Conservation (phyloP, 2,113 vertebrate species). For the Spermophilus dauricus region DNA sequence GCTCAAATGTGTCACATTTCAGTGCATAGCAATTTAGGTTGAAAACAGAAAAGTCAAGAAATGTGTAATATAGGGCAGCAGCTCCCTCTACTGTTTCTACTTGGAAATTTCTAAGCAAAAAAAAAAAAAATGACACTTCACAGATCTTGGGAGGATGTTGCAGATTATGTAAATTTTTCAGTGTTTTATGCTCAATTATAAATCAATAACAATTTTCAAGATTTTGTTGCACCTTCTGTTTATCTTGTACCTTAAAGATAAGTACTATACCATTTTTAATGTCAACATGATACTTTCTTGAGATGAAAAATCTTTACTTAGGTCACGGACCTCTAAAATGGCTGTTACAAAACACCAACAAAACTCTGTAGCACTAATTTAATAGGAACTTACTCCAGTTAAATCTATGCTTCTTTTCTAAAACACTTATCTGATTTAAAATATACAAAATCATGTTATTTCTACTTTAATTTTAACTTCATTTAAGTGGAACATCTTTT, state of each 20-base stretch:
- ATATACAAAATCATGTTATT: neutral
- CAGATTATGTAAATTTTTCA: neutral
- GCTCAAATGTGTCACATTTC: slow-evolving; percentile 69
- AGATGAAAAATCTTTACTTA: slow-evolving; percentile 49
- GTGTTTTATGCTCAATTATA: slow-evolving; percentile 43
- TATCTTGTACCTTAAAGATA: neutral
- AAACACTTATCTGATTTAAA: slow-evolving; percentile 10
- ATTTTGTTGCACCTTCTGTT: slow-evolving; percentile 47
- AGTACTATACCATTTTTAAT: neutral
- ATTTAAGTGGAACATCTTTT: neutral
- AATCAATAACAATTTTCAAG: slow-evolving; percentile 24
- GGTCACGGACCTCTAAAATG: slow-evolving; percentile 53
- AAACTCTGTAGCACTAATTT: slow-evolving; percentile 8
- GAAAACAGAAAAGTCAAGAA: slow-evolving; percentile 51
- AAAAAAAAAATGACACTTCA: neutral
- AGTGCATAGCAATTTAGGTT: slow-evolving; percentile 68
- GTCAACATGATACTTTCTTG: neutral
- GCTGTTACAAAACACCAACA: neutral
- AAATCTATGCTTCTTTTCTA: neutral
- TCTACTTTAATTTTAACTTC: slow-evolving; percentile 32
- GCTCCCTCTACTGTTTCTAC: slow-evolving; percentile 89
- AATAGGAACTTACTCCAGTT: neutral
- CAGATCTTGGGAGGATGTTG: neutral
- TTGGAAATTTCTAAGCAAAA: slow-evolving; percentile 35
- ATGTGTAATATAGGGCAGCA: slow-evolving; percentile 80